Evolutionary conservation across 64 coral and sea anemone species (phyloP).

Genomic region (Stichodactyla mertensii): DNA sequence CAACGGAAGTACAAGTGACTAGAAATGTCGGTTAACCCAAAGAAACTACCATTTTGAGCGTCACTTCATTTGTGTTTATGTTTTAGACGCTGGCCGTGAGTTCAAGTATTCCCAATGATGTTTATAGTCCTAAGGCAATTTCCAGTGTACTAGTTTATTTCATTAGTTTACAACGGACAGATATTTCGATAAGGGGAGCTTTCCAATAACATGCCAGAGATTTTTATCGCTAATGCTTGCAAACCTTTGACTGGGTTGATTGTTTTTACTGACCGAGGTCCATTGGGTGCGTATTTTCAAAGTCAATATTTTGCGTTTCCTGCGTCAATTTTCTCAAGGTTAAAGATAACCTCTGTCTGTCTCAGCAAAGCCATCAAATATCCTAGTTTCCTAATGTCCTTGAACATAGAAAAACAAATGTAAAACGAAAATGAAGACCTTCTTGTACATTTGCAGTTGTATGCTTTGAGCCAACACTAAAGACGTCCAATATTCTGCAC

Average conservation of each 20-base stretch:
- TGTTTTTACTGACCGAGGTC: background rate
- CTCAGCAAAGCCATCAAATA: background rate
- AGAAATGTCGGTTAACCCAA: background rate
- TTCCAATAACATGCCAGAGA: conserved; percentile 6
- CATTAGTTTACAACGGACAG: background rate
- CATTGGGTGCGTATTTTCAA: background rate
- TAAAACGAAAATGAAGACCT: too few species aligned
- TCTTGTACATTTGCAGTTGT: background rate
- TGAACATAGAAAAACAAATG: background rate
- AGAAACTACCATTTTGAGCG: background rate
- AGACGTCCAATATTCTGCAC: background rate
- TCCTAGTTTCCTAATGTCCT: background rate
- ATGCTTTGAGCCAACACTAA: background rate
- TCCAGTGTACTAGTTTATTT: background rate
- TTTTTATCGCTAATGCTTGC: background rate
- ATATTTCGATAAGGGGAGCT: background rate
- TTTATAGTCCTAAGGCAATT: background rate
- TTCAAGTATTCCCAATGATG: background rate
- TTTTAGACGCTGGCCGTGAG: background rate
- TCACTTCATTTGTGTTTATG: background rate
- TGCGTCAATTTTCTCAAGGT: background rate
- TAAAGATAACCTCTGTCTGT: background rate
- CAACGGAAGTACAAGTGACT: background rate
- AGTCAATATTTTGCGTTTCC: background rate
- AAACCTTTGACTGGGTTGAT: background rate